Evolutionary conservation across 2,888 invertebrate genomes (phyloP).

Genomic region (Eupithecia dodoneata): DNA sequence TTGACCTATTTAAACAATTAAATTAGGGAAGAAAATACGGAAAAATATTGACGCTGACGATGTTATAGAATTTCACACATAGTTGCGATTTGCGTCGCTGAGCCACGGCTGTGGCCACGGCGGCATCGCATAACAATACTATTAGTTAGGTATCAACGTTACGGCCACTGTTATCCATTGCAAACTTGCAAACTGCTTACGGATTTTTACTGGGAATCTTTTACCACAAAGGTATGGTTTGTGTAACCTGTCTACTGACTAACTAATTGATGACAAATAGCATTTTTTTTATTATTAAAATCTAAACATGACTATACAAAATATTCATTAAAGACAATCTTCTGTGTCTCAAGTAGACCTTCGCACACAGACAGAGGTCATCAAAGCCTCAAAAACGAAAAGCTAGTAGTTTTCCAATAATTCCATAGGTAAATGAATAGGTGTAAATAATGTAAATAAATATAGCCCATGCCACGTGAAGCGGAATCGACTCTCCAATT

Average conservation of each 20-base stretch:
- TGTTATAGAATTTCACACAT: background rate
- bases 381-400: background rate
- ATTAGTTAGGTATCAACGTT: background rate
- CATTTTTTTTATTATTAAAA: too few species aligned
- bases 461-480: background rate
- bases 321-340: too few species aligned
- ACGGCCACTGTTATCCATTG: background rate
- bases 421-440: background rate
- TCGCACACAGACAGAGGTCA: background rate
- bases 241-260: background rate
- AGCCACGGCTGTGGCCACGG: too few species aligned
- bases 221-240: background rate
- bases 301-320: too few species aligned
- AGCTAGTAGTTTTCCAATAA: background rate
- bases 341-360: background rate
- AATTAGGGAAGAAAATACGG: too few species aligned
- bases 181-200: too few species aligned
- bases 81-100: background rate
- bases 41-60: slow-evolving; percentile 4
- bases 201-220: background rate
- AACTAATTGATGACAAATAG: too few species aligned
- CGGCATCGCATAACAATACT: background rate
- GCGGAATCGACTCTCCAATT: background rate
- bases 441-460: background rate
- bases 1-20: too few species aligned